Base-by-base conservation (phyloP, 2,888 invertebrate species). In the Sclerodermus sp. region DNA sequence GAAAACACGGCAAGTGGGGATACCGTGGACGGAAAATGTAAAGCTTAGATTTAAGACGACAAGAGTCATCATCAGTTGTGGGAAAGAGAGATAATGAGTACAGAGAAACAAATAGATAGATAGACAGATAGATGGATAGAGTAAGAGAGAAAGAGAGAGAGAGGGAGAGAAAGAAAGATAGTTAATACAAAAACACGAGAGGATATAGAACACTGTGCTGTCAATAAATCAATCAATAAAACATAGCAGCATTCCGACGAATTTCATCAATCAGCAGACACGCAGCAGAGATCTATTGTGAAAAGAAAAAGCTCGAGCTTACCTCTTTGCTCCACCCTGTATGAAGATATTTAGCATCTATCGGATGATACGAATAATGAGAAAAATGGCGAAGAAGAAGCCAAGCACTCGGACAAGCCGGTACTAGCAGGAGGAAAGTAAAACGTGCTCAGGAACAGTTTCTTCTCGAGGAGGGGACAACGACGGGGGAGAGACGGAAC, bases 271-370 rank as follows among this genome's bases (percentile, higher is more conserved):
- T 23, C 23, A 8, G 4, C 3, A 8, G 4, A 23, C 4, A 23
- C 23, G 8, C 23, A 8, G 10, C 16, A 36, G 14, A 43, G 23
- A 37, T 23, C 23, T n/a, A 37, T 13, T 16, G 40, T 9, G 34
- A 37, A 44, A 37, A 34, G 14, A 34, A 15, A 38, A 49, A 36
- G 40, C 34, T 47, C 37, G 23, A 23, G 40, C 60, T 60, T 60
- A 60, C 58, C 58, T 60, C 47, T 39, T 45, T 15, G 16, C 49
- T 36, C 44, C 51, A 58, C 40, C 49, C 31, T 49, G 16, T 44
- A 40, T 46, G 45, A 36, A 50, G 47, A 48, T 40, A 50, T 48
- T 40, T 18, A 46, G 47, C 45, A 47, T 30, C 40, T 23, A 23
- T 42, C n/a, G n/a, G n/a, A n/a, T n/a, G n/a, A n/a, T n/a, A n/a